Evolutionary conservation across 2,113 vertebrate species (phyloP), one percentile per base, ranked within the genome.

Genomic region (Hypocryptadius cinnamomeus): DNA sequence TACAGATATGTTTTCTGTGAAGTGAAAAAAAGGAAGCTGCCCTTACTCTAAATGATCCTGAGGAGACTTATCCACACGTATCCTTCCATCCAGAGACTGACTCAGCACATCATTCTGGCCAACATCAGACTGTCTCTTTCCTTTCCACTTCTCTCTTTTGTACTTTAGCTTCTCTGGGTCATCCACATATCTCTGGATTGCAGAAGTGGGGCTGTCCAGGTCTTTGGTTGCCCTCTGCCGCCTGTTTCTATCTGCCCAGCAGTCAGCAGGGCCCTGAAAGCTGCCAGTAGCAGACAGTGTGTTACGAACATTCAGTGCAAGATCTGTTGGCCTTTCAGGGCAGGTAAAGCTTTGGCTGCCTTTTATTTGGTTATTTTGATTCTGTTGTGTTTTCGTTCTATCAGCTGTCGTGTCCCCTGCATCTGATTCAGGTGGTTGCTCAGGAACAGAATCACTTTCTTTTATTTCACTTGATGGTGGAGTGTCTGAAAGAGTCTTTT

Each of bases 131-230:
- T 96, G 97, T 39, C 97, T 97, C 93, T 96, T 98, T 76, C 98
- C 99, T 53, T 96, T 98, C 98, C 98, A 99, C 48, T 98, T 98
- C 61, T 98, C 98, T 6, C 98, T 98, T 37, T 98, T 99, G 37
- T 95, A 98, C 89, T 98, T 98, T 3, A 99, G 94, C 6, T 97
- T 98, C 6, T 91, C 98, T 0, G 96, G 61, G 42, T 98, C 97
- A 20, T 97, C 97, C 70, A 97, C 97, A 4, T 98, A 98, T 85
- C 98, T 97, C 8, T 98, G 98, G 77, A 99, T 98, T 64, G 81
- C 96, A 17, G 98, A 53, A 25, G 95, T 78, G 4, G 97, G 96
- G 86, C 97, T 97, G 51, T 96, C 91, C 11, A 93, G 74, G 3
- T 97, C 98, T 18, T 96, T 95, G 14, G 95, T 5, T 45, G 50